Base-by-base conservation (phyloP, 2,888 invertebrate genomes). In the Gymnosoma rotundatum region DNA sequence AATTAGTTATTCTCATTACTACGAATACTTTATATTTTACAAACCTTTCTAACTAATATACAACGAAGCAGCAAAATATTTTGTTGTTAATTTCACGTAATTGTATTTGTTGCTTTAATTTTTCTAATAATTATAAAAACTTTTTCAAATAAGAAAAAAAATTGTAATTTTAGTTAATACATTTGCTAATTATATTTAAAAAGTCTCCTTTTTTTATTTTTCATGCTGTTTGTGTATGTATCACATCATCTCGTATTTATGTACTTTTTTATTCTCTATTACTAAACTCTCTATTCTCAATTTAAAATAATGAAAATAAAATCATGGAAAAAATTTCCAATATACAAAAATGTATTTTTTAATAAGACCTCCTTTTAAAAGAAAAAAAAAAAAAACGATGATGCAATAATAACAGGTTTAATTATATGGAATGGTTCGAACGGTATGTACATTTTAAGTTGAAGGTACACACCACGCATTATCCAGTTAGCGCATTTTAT, bases 271-370 rank as follows among this genome's bases (percentile, higher is more conserved):
- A 73, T 50, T 54, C 69, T 74, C 48, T 50, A 74, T 45, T 61
- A 63, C 32, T 50, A 52, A 14, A 36, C 20, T 54, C 20, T 54
- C 21, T 78, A 52, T 72, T 79, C 21, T 64, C 18, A 70, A 56
- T 52, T 48, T 20, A 63, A 38, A 80, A 76, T 72, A 79, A 64
- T 60, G 48, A 73, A 63, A 60, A 70, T 52, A 54, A 58, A 58
- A 14, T 64, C 64, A 9, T 74, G 20, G 18, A 48, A 78, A 67
- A 38, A n/a, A 54, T 21, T 25, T 20, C 3, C 61, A 69, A 48
- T 48, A 63, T 48, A 63, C 45, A 42, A 20, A 60, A 42, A 79
- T 80, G 56, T 76, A 80, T 83, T 80, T 83, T 83, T 52, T 83
- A 80, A 76, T 80, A 76, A 76, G 69, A 78, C 58, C 70, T 66